phyloP scores from a whole-genome alignment of 2,888 invertebrate genomes.

The Cephus runcator region DNA sequence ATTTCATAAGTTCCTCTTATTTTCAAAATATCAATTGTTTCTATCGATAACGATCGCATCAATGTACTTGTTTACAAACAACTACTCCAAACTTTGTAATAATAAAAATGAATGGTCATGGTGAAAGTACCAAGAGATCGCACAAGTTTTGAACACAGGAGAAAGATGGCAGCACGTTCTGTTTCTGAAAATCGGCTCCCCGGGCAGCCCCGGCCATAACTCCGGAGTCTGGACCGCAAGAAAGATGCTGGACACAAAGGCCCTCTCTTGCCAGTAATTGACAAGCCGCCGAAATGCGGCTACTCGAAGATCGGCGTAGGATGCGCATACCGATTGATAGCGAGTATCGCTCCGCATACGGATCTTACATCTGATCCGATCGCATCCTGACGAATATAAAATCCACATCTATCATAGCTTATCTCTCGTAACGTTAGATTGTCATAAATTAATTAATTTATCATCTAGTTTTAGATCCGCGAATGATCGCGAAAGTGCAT shows the following conservation, averaged over 20 bases:
- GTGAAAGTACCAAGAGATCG: neutral
- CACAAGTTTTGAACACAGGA: neutral
- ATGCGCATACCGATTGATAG: neutral
- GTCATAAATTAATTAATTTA: neutral
- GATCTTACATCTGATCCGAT: neutral
- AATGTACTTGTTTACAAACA: neutral
- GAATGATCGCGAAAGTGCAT: constrained; percentile 1
- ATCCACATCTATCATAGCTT: neutral
- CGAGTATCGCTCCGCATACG: neutral
- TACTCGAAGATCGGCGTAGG: neutral
- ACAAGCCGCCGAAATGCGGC: constrained; percentile 1
- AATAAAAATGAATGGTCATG: neutral
- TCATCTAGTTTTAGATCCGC: neutral
- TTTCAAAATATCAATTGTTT: neutral
- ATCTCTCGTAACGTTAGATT: neutral
- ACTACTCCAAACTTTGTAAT: neutral
- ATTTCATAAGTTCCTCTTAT: neutral
- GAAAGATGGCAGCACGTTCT: neutral
- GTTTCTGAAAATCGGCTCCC: neutral
- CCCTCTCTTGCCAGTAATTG: constrained; percentile 4
- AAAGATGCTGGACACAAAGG: constrained; percentile 5
- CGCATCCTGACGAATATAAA: neutral
- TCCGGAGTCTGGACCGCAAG: constrained; percentile 2
- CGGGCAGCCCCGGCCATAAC: neutral
- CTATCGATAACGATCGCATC: neutral